Evolutionary conservation across 2,797 vertebrate species (phyloP), one percentile per base, ranked within the genome.

Genomic region (Pipistrellus pipistrellus): DNA sequence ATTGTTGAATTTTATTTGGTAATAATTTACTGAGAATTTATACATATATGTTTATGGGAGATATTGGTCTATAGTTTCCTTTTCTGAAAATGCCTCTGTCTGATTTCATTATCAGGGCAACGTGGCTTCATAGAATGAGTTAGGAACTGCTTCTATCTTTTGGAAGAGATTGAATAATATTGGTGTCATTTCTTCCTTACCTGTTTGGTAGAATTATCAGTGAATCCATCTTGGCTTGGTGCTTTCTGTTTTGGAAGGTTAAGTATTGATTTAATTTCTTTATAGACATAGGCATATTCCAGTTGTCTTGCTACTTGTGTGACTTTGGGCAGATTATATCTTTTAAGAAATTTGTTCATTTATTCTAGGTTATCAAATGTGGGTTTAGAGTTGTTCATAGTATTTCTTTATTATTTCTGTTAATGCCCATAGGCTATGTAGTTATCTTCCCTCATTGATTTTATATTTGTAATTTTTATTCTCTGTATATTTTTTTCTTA

Each of bases 391-490:
- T 78, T 80, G 30, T 59, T 86, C 41, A 30, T 86, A 46, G 13
- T 87, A 66, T 77, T 88, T 25, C 25, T 69, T 88, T 75, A 25
- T 75, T 91, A 85, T 69, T 6, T 1, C 53, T 53, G 76, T 64
- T 71, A 80, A 41, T 85, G 10, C 64, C 69, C 27, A 25, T 68
- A 51, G 12, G 27, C 48, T 35, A 68, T 66, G 17, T 46, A 83
- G 12, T 66, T 6, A 72, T 57, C 10, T 35, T 75, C 32, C 2
- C 11, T 80, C 30, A 69, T 75, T 87, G 10, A 87, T 77, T 86
- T 86, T 90, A 62, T 96, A 86, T 86, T 92, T 76, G 20, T 78
- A 82, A 46, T 76, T 90, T 90, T 51, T 73, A n/a, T 69, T 38
- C 4, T 91, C 10, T 83, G 12, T 59, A 6, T 14, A 15, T 21